Evolutionary conservation across 2,888 invertebrate species (phyloP).

Genomic region (Ctenicera cuprea): DNA sequence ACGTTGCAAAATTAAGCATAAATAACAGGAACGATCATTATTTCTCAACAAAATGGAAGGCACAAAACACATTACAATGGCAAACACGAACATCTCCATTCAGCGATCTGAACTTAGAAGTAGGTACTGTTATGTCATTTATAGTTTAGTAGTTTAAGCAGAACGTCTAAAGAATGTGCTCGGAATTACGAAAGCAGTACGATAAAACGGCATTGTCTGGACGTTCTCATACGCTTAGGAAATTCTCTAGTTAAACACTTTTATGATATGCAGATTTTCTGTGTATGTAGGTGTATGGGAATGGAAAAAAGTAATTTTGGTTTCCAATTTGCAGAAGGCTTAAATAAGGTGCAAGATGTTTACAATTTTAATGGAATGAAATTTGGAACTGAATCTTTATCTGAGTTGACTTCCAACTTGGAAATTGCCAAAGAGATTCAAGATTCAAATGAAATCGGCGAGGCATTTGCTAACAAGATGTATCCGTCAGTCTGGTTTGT

Average conservation of each 20-base stretch:
- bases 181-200: slow-evolving; percentile 30
- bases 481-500: slow-evolving; percentile 31
- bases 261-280: neutral
- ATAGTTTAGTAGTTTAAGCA: slow-evolving; percentile 44
- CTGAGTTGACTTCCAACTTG: neutral
- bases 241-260: neutral
- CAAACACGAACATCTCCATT: slow-evolving; percentile 43
- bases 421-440: neutral
- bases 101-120: slow-evolving; percentile 29
- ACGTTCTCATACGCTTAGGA: slow-evolving; percentile 22
- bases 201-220: slow-evolving; percentile 34
- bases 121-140: slow-evolving; percentile 41
- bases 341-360: too few species aligned
- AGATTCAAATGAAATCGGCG: slow-evolving; percentile 20
- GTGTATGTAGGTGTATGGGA: neutral
- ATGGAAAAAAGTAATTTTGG: neutral
- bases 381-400: neutral
- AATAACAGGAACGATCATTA: slow-evolving; percentile 45
- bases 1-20: slow-evolving; percentile 2
- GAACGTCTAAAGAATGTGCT: slow-evolving; percentile 28
- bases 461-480: slow-evolving; percentile 34
- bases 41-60: slow-evolving; percentile 20
- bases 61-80: slow-evolving; percentile 36
- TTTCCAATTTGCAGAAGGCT: too few species aligned
- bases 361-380: too few species aligned